phyloP scores from a whole-genome alignment of 2,113 vertebrate genomes.

The Butorides virescens region DNA sequence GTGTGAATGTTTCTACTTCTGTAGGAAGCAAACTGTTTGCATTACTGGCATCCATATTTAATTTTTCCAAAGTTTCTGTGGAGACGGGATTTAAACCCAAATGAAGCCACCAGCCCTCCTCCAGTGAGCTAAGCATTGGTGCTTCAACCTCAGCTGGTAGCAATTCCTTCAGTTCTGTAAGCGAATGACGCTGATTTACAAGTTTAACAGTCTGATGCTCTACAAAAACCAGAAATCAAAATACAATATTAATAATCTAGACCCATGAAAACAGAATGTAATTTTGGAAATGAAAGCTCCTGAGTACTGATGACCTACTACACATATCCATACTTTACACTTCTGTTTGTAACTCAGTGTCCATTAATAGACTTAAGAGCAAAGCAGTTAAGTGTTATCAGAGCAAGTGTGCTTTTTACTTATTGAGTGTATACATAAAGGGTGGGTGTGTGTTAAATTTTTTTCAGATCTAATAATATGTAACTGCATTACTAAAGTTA shows the following conservation, averaged over 20 bases:
- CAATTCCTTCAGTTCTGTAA: constrained; percentile 46
- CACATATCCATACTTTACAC: neutral
- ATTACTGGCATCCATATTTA: neutral
- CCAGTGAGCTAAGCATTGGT: neutral
- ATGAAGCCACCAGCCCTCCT: constrained; percentile 45
- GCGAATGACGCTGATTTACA: neutral
- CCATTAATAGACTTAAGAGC: neutral
- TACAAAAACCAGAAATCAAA: constrained; percentile 38
- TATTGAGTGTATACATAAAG: neutral
- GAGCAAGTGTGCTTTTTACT: neutral
- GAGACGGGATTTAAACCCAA: neutral
- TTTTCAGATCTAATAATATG: neutral
- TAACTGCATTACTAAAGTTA: neutral
- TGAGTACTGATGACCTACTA: neutral
- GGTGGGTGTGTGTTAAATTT: neutral
- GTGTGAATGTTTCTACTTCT: constrained; percentile 51
- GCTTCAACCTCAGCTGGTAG: constrained; percentile 28
- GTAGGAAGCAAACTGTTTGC: neutral
- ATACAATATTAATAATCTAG: neutral
- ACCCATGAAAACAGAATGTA: neutral
- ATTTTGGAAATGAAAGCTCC: neutral
- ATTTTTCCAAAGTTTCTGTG: constrained; percentile 29
- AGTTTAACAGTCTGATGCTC: constrained; percentile 22
- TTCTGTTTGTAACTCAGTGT: neutral
- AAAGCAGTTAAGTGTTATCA: neutral